Evolutionary conservation across 2,888 invertebrate genomes (phyloP).

Genomic region (Chaetoderma sp.): DNA sequence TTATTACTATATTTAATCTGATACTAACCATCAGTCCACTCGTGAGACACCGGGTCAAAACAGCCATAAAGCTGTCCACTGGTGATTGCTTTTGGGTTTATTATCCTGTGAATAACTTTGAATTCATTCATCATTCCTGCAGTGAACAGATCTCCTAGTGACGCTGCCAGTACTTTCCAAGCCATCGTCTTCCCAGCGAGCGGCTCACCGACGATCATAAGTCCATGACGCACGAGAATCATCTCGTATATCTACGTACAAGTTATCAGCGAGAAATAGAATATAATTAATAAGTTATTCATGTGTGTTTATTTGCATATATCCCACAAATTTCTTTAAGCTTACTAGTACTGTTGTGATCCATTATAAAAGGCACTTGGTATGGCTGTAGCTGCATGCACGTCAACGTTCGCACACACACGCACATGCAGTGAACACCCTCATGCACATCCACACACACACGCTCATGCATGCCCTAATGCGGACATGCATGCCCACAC

Average conservation of each 20-base stretch:
- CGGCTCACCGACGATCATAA: constrained; percentile 70
- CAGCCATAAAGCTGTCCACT: constrained; percentile 71
- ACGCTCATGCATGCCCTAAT: too few species aligned
- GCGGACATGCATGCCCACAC: too few species aligned
- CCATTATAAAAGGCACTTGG: too few species aligned
- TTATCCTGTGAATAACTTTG: constrained; percentile 64
- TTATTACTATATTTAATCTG: background rate
- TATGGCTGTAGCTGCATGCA: too few species aligned
- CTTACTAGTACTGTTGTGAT: too few species aligned
- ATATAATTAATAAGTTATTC: too few species aligned
- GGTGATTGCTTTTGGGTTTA: constrained; percentile 70
- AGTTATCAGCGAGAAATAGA: too few species aligned
- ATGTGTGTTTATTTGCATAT: too few species aligned
- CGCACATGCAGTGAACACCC: too few species aligned
- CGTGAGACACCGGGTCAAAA: constrained; percentile 70
- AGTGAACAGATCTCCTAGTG: constrained; percentile 62
- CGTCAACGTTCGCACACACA: too few species aligned
- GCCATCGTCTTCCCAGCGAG: constrained; percentile 69
- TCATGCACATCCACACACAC: too few species aligned
- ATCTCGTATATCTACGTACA: constrained; percentile 68
- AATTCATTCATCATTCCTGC: constrained; percentile 65
- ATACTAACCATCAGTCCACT: constrained; percentile 69
- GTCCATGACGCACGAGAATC: constrained; percentile 70
- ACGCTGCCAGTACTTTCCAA: constrained; percentile 69
- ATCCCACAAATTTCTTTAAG: too few species aligned